Evolutionary conservation across 2,888 invertebrate species (phyloP).

Genomic region (Tipula unca): DNA sequence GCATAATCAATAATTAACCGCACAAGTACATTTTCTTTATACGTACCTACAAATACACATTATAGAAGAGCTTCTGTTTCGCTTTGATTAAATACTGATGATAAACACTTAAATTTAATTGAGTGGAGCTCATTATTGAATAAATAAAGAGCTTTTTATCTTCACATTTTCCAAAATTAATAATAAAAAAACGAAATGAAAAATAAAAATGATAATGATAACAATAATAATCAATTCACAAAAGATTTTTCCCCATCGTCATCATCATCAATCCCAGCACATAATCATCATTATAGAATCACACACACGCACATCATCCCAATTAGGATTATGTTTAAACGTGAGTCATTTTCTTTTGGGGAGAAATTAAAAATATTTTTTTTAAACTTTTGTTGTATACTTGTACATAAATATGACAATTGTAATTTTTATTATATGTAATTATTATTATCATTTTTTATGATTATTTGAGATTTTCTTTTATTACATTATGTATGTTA

Average conservation of each 20-base stretch:
- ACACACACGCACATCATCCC: not conserved
- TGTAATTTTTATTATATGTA: not conserved
- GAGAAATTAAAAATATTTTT: not conserved
- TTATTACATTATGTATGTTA: not conserved
- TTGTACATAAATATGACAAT: not conserved
- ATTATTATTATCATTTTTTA: not conserved
- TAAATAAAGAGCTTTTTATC: not conserved
- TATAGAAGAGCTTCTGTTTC: not conserved
- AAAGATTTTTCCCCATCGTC: not conserved
- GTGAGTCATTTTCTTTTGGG: not conserved
- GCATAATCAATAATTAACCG: not conserved
- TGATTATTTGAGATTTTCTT: not conserved
- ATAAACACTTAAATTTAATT: not conserved
- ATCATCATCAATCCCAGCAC: not conserved
- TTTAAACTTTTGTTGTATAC: not conserved
- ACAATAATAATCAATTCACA: not conserved
- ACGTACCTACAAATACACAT: not conserved
- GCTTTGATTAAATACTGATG: not conserved
- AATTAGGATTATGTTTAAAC: not conserved
- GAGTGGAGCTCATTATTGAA: not conserved
- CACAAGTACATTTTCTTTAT: not conserved
- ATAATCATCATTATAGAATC: not conserved
- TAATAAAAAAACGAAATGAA: not conserved
- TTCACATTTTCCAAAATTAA: not conserved
- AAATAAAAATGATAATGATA: not conserved